These are phyloP conservation scores for Conus canariensis DNA, from an alignment of 2,888 invertebrate species.

Conservation along the genomic window DNA sequence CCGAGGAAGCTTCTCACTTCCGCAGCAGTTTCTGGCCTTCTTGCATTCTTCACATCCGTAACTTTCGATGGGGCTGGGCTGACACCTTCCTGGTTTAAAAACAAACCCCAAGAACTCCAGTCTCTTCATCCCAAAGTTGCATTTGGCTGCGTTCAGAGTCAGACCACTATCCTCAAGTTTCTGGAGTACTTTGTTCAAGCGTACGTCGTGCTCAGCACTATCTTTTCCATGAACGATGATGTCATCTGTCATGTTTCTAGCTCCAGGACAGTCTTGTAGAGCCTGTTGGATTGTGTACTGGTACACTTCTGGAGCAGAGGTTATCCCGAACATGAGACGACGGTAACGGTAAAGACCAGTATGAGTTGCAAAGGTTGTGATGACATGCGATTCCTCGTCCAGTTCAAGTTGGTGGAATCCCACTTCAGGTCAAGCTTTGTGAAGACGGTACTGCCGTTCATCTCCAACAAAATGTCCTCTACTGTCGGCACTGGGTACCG, in stretches of 20 bases:
- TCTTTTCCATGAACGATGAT: too few relatives aligned
- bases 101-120: too few relatives aligned
- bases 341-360: background rate
- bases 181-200: too few relatives aligned
- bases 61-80: too few relatives aligned
- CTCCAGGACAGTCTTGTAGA: background rate
- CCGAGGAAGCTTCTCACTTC: too few relatives aligned
- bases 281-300: background rate
- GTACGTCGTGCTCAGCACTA: too few relatives aligned
- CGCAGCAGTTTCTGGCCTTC: too few relatives aligned
- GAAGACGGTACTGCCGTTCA: background rate
- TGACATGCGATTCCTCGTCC: background rate
- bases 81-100: too few relatives aligned
- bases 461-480: background rate
- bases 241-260: background rate
- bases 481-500: background rate
- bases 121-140: too few relatives aligned
- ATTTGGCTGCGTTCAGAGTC: too few relatives aligned
- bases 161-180: too few relatives aligned
- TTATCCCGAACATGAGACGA: background rate
- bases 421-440: background rate
- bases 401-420: background rate
- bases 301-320: background rate
- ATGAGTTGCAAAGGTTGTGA: background rate
- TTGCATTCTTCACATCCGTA: too few relatives aligned